Conservation (phyloP, 2,888 invertebrate species). For the Endotricha flammealis region DNA sequence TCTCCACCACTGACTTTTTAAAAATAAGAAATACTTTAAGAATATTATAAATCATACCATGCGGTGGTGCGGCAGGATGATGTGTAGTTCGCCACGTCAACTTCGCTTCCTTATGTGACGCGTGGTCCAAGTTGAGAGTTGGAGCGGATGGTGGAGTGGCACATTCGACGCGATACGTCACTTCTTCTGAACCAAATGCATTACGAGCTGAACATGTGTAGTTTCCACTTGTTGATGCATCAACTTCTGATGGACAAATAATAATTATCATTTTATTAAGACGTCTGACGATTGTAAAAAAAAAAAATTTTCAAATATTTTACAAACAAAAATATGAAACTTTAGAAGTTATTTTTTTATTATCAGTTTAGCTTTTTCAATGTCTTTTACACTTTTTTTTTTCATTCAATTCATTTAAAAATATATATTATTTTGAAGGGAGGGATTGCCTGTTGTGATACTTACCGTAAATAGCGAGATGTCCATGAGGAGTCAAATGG, state of each 20-base stretch:
- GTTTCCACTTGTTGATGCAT: constrained; percentile 85
- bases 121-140: constrained; percentile 81
- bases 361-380: no score
- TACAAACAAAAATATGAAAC: no score
- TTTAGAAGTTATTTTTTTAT: no score
- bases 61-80: constrained; percentile 78
- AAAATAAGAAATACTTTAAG: no score
- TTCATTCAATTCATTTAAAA: no score
- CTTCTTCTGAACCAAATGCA: constrained; percentile 89
- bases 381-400: no score
- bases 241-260: constrained; percentile 78
- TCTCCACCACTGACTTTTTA: no score
- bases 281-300: no score
- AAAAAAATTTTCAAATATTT: no score
- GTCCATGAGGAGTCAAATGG: constrained; percentile 83
- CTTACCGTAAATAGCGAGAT: constrained; percentile 84
- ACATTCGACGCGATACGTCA: constrained; percentile 87
- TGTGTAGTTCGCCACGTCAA: constrained; percentile 70
- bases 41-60: constrained; percentile 43
- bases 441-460: not conserved
- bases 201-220: constrained; percentile 91
- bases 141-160: constrained; percentile 86
- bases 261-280: no score
- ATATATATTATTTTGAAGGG: no score
- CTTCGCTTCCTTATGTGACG: constrained; percentile 81